phyloP scores from a whole-genome alignment of 2,797 vertebrate species.

The Prunella strophiata region DNA sequence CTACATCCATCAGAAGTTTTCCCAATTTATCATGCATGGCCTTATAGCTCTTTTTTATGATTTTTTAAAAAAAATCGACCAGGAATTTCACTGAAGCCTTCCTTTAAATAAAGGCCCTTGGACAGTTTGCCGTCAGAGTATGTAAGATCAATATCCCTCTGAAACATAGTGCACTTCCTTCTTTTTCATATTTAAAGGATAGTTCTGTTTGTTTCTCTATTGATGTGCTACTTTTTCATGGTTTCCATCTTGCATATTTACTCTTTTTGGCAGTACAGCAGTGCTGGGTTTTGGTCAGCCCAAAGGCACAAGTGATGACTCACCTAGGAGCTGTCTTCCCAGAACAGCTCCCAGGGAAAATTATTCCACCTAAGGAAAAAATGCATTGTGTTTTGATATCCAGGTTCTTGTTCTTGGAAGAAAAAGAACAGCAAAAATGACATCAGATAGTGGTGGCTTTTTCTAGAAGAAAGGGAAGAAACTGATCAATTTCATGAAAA shows the following conservation, averaged over 20 bases:
- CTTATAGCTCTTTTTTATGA: background rate
- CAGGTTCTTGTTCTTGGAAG: background rate
- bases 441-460: background rate
- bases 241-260: background rate
- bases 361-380: background rate
- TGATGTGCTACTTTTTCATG: background rate
- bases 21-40: background rate
- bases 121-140: background rate
- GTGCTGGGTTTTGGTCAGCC: background rate
- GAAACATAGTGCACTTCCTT: background rate
- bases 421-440: background rate
- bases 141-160: conserved; percentile 29
- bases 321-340: background rate
- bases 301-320: background rate
- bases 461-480: background rate
- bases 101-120: background rate
- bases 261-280: background rate
- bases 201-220: conserved; percentile 13
- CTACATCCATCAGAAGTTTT: conserved; percentile 40
- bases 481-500: background rate
- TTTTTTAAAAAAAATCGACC: background rate
- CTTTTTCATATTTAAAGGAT: conserved; percentile 11
- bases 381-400: background rate
- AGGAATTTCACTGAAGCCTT: background rate
- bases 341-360: background rate